These are phyloP conservation scores for Ramphastos sulfuratus DNA, from an alignment of 2,113 vertebrate genomes.

Conservation along the genomic window DNA sequence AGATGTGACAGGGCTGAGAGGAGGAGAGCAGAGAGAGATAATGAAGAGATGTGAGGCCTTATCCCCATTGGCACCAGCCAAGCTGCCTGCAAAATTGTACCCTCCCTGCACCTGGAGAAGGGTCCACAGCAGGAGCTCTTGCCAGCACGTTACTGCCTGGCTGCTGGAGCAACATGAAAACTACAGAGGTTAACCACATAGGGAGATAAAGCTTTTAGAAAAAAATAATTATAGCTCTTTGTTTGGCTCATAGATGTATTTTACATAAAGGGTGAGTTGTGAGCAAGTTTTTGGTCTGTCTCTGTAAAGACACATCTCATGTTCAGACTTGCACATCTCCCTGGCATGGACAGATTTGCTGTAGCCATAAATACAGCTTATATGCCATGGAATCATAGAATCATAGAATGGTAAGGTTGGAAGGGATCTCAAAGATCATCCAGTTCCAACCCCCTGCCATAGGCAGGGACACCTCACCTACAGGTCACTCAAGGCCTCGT, in stretches of 20 bases:
- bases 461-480: no score
- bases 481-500: no score
- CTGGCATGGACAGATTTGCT: neutral
- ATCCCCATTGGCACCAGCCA: accelerated
- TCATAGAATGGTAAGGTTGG: no score
- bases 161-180: accelerated
- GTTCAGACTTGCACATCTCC: neutral
- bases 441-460: no score
- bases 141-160: accelerated
- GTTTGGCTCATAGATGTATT: neutral
- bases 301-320: accelerated
- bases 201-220: neutral
- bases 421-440: no score
- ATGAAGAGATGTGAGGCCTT: neutral
- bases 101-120: neutral
- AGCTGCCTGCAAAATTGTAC: neutral
- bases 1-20: neutral
- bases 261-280: neutral
- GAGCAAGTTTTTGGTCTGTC: neutral
- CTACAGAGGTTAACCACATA: neutral
- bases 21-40: neutral
- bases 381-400: neutral
- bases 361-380: neutral
- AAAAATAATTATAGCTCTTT: neutral
- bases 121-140: neutral